These are phyloP conservation scores for Oceanites oceanicus DNA, from an alignment of 2,113 vertebrate genomes.

Conservation along the genomic window DNA sequence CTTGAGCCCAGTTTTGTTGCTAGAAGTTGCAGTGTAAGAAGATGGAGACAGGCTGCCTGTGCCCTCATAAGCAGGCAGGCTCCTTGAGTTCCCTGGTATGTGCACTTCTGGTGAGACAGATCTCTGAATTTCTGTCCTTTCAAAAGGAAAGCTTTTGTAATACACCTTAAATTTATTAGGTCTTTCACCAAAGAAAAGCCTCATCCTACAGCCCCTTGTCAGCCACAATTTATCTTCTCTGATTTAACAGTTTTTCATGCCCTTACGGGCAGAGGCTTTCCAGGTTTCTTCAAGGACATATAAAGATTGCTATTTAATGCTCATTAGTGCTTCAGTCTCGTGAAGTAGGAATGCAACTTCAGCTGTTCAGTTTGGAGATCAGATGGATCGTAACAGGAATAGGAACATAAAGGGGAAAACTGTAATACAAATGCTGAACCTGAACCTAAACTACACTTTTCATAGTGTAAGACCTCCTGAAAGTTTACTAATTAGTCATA, in stretches of 20 bases:
- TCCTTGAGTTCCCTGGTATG: background rate
- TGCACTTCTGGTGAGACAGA: background rate
- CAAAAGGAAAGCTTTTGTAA: background rate
- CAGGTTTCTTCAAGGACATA: background rate
- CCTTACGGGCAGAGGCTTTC: background rate
- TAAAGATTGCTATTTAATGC: background rate
- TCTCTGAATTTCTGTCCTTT: background rate
- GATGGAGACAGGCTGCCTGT: background rate
- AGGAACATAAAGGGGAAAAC: background rate
- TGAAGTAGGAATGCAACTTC: background rate
- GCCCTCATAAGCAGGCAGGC: background rate
- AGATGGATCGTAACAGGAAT: background rate
- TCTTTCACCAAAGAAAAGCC: background rate
- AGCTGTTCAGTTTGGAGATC: background rate
- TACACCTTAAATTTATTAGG: slow-evolving; percentile 29
- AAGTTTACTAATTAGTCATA: background rate
- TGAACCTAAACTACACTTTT: background rate
- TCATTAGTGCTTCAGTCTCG: background rate
- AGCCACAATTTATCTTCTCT: slow-evolving; percentile 9
- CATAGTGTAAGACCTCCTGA: background rate
- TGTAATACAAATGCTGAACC: background rate
- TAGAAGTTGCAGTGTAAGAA: background rate
- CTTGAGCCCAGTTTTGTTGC: background rate
- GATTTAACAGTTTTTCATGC: background rate
- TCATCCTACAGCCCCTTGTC: background rate